A percentile compares a stretch with the other conserved stretches of the same genome.
Conservation (phyloP, 2,113 vertebrate genomes). For the Pterocles orientalis region DNA sequence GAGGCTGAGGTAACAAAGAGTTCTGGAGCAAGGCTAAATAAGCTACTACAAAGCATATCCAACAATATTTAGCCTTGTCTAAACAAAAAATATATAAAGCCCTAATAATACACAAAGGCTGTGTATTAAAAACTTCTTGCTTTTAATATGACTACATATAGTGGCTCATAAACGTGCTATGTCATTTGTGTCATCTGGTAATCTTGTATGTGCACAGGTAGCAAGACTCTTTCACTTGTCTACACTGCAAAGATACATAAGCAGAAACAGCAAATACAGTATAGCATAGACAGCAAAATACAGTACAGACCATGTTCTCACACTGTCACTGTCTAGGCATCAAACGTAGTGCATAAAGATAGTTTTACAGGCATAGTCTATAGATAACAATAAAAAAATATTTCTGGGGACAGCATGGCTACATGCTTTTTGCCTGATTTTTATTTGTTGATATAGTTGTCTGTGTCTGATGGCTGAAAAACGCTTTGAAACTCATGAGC, state of each 20-base stretch:
- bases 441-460: background rate
- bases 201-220: background rate
- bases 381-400: background rate
- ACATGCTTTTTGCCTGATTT: background rate
- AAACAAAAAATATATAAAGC: background rate
- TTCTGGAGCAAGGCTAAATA: background rate
- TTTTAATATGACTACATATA: background rate
- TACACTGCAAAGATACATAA: background rate
- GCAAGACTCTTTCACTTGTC: background rate
- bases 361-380: background rate
- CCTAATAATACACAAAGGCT: background rate
- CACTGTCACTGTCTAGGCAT: background rate
- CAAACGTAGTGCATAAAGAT: background rate
- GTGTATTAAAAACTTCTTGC: background rate
- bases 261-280: background rate
- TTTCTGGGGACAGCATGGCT: background rate
- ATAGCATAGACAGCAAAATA: no score
- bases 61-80: background rate
- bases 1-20: background rate
- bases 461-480: background rate
- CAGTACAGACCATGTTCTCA: background rate
- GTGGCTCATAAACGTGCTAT: background rate
- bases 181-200: background rate
- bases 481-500: background rate
- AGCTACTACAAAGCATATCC: background rate